These are phyloP conservation scores for Agrilus cyanescens DNA, from an alignment of 2,888 invertebrate species.

Conservation along the genomic window DNA sequence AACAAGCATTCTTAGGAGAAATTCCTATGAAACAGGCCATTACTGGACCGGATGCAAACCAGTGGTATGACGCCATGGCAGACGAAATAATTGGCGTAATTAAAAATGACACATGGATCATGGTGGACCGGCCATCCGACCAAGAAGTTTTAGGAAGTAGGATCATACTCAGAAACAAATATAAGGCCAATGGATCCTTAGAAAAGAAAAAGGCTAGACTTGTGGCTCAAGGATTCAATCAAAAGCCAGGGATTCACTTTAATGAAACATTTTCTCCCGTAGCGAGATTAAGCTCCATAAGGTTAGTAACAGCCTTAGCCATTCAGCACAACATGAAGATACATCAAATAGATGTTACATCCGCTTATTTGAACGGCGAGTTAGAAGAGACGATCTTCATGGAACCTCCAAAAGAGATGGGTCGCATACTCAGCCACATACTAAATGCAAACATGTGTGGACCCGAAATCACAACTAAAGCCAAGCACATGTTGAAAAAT, in stretches of 20 bases:
- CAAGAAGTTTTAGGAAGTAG: slow-evolving; percentile 2
- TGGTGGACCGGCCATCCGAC: slow-evolving; percentile 5
- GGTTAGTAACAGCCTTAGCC: slow-evolving; percentile 9
- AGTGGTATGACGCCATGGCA: slow-evolving; percentile 8
- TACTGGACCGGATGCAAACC: slow-evolving; percentile 5
- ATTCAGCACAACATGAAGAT: slow-evolving; percentile 1
- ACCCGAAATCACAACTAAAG: too few relatives aligned
- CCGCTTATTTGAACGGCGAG: too few relatives aligned
- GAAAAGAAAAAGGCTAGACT: slow-evolving; percentile 15
- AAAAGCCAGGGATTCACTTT: slow-evolving; percentile 15
- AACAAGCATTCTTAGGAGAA: not conserved
- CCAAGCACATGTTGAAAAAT: slow-evolving; percentile 2
- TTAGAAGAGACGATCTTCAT: too few relatives aligned
- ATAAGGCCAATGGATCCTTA: slow-evolving; percentile 9
- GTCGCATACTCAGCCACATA: too few relatives aligned
- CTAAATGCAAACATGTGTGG: too few relatives aligned
- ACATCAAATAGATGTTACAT: not conserved
- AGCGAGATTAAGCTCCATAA: slow-evolving; percentile 8
- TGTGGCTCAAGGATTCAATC: slow-evolving; percentile 14
- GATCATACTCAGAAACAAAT: slow-evolving; percentile 4
- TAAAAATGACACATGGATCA: slow-evolving; percentile 7
- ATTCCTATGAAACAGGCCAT: not conserved
- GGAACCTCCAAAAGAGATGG: too few relatives aligned
- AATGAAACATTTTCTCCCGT: slow-evolving; percentile 16
- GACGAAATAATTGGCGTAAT: slow-evolving; percentile 6